These are phyloP conservation scores for Chymomyza fuscimana DNA, from an alignment of 2,888 invertebrate genomes.

Conservation along the genomic window DNA sequence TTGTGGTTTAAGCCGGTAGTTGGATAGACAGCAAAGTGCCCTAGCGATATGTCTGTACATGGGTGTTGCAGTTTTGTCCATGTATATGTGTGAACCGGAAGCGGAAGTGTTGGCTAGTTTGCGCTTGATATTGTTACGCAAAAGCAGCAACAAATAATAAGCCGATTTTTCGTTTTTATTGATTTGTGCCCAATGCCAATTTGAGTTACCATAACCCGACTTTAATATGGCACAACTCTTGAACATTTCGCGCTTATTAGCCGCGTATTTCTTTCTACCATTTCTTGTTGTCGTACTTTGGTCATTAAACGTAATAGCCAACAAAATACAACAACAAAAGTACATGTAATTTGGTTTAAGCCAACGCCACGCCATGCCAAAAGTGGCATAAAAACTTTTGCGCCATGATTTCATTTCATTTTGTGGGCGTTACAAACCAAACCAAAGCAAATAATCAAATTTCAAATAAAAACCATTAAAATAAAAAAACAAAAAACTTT, in stretches of 20 bases:
- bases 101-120: slow-evolving; percentile 76
- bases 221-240: slow-evolving; percentile 36
- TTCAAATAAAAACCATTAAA: slow-evolving; percentile 48
- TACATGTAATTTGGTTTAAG: slow-evolving; percentile 61
- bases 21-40: slow-evolving; percentile 47
- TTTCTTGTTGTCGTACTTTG: slow-evolving; percentile 10
- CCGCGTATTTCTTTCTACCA: slow-evolving; percentile 13
- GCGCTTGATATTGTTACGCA: slow-evolving; percentile 63
- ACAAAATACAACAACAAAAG: slow-evolving; percentile 26
- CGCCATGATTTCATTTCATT: slow-evolving; percentile 49
- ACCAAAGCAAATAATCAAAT: slow-evolving; percentile 63
- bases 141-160: slow-evolving; percentile 48
- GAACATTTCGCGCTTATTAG: slow-evolving; percentile 60
- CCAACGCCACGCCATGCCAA: slow-evolving; percentile 37
- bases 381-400: slow-evolving; percentile 59
- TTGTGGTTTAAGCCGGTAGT: slow-evolving; percentile 61
- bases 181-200: slow-evolving; percentile 44
- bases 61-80: background rate
- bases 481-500: slow-evolving; percentile 51
- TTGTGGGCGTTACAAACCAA: slow-evolving; percentile 17
- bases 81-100: slow-evolving; percentile 63
- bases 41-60: slow-evolving; percentile 5
- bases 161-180: slow-evolving; percentile 67
- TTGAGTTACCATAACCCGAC: slow-evolving; percentile 2
- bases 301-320: slow-evolving; percentile 66